phyloP scores from a whole-genome alignment of 2,888 invertebrate species.

The Orthosia gothica region DNA sequence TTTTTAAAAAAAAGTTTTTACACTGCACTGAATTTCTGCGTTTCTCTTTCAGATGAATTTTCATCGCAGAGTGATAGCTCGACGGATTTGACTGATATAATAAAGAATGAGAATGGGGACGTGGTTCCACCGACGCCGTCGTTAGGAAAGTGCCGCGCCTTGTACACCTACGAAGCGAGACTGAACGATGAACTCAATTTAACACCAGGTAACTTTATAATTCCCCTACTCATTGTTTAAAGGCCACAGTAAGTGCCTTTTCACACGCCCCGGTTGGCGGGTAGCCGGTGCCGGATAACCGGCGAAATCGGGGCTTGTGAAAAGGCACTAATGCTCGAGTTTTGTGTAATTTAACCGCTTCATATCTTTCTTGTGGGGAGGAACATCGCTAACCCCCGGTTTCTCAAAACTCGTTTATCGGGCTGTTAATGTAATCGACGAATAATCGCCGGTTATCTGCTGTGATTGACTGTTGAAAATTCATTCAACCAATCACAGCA shows the following conservation, averaged over 20 bases:
- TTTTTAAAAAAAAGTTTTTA: not conserved
- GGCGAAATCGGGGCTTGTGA: too few relatives aligned
- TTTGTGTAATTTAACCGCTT: not conserved
- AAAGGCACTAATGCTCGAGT: too few relatives aligned
- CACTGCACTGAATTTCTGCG: not conserved
- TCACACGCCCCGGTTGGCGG: too few relatives aligned
- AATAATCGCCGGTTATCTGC: too few relatives aligned
- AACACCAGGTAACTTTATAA: conserved; percentile 90
- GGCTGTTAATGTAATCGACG: too few relatives aligned
- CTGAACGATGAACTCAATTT: conserved; percentile 96
- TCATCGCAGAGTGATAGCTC: conserved; percentile 94
- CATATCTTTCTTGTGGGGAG: not conserved
- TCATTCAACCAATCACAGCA: too few relatives aligned
- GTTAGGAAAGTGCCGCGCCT: conserved; percentile 95
- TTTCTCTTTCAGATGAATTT: conserved; percentile 93
- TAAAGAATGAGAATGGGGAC: conserved; percentile 89
- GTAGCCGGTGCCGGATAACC: too few relatives aligned
- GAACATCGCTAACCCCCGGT: too few relatives aligned
- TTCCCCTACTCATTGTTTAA: not conserved
- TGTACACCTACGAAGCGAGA: conserved; percentile 97
- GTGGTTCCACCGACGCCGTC: conserved; percentile 72
- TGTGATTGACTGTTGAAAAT: too few relatives aligned
- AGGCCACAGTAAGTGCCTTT: too few relatives aligned
- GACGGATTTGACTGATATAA: conserved; percentile 87
- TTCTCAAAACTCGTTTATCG: too few relatives aligned